Percentiles rank a stretch among this genome's conserved stretches.
phyloP scores from a whole-genome alignment of 2,797 vertebrate genomes.

The Morelia viridis region DNA sequence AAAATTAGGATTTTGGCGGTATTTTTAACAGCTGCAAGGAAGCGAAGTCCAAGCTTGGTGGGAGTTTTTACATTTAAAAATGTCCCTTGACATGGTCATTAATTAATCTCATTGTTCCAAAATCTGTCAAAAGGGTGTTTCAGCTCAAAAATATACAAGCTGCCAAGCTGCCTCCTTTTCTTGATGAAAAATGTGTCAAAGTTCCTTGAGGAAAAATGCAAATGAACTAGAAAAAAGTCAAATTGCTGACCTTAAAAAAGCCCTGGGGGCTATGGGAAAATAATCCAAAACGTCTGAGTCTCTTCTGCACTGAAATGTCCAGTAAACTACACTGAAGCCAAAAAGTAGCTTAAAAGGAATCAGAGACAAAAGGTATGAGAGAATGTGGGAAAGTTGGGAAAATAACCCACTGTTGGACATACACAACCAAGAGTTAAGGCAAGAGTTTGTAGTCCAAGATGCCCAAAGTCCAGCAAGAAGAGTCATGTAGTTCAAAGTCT shows the following conservation, averaged over 20 bases:
- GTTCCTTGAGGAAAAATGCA: not conserved
- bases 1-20: not conserved
- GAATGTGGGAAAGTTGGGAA: not conserved
- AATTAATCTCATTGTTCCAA: not conserved
- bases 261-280: not conserved
- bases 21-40: not conserved
- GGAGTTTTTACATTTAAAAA: not conserved
- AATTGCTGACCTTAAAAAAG: not conserved
- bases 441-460: not conserved
- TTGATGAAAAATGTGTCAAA: not conserved
- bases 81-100: not conserved
- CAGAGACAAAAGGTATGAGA: not conserved
- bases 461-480: not conserved
- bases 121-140: not conserved
- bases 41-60: not conserved
- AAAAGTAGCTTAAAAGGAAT: not conserved
- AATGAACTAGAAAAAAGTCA: not conserved
- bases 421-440: not conserved
- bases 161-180: not conserved
- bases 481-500: not conserved
- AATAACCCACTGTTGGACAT: not conserved
- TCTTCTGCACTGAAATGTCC: not conserved
- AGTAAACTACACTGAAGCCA: not conserved
- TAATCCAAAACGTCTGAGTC: not conserved
- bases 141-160: not conserved